phyloP scores from a whole-genome alignment of 2,113 vertebrate genomes.

The Rhinopomastus cyanomelas region DNA sequence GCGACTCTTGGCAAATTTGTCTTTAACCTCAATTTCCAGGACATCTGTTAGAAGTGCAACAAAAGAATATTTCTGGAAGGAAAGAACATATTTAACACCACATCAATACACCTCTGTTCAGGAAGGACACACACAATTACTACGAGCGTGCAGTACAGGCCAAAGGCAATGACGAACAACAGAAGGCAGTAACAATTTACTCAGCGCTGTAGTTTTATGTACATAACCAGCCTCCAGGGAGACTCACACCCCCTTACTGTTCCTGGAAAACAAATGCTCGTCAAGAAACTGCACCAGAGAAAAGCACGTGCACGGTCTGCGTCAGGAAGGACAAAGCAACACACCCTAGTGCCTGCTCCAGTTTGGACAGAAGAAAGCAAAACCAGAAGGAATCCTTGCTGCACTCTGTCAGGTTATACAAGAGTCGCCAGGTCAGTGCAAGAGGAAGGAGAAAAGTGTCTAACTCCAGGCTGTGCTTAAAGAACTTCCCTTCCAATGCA shows the following conservation, averaged over 20 bases:
- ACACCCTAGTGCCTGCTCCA: neutral
- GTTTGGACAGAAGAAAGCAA: neutral
- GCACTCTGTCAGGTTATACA: neutral
- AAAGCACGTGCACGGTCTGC: neutral
- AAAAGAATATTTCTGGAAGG: slow-evolving; percentile 94
- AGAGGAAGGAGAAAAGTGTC: neutral
- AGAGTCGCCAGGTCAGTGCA: neutral
- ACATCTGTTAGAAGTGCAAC: slow-evolving; percentile 97
- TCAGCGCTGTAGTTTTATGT: neutral
- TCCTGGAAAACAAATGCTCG: neutral
- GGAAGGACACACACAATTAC: neutral
- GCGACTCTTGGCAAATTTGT: slow-evolving; percentile 99
- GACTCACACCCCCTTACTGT: neutral
- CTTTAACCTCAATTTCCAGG: slow-evolving; percentile 97
- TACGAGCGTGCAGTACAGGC: neutral
- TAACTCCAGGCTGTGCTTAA: neutral
- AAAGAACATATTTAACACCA: slow-evolving; percentile 42
- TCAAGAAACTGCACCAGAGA: neutral
- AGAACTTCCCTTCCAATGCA: neutral
- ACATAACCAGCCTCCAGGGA: neutral
- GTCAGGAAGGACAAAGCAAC: neutral
- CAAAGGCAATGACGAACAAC: neutral
- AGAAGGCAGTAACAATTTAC: neutral
- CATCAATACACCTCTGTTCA: slow-evolving; percentile 34
- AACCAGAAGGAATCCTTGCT: neutral